Evolutionary conservation across 2,888 invertebrate species (phyloP).

Genomic region (Strigamia crassipes): DNA sequence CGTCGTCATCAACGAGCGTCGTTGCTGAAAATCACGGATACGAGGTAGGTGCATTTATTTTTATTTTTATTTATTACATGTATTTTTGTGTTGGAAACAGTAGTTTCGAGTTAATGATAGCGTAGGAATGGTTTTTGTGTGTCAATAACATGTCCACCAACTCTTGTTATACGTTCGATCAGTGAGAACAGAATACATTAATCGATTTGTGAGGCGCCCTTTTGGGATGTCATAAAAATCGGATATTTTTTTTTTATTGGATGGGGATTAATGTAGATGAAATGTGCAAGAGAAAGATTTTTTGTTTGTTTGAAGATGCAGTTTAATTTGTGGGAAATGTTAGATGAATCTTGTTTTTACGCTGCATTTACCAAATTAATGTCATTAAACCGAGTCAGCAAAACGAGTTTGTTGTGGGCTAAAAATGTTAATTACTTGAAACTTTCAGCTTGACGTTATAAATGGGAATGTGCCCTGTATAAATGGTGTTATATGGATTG

Average conservation of each 20-base stretch:
- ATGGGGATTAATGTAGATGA: not conserved
- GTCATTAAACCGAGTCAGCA: not conserved
- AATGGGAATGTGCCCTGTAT: not conserved
- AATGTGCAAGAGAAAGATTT: not conserved
- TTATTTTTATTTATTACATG: not conserved
- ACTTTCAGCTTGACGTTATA: not conserved
- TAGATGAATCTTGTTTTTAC: not conserved
- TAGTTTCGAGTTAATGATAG: not conserved
- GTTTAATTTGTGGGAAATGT: not conserved
- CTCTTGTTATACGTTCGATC: not conserved
- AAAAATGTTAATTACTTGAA: slow-evolving; percentile 22
- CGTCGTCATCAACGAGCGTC: slow-evolving; percentile 10
- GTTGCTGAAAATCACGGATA: not conserved
- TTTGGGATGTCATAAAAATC: not conserved
- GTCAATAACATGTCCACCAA: not conserved
- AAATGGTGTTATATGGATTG: not conserved
- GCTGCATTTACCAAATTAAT: slow-evolving; percentile 26
- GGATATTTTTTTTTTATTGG: not conserved
- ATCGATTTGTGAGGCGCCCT: not conserved
- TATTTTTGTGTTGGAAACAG: not conserved
- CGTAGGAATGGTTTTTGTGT: not conserved
- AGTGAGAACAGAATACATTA: not conserved
- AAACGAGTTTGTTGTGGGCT: not conserved
- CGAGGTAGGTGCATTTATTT: not conserved
- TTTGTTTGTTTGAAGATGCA: not conserved